Base-by-base conservation (phyloP, 2,888 invertebrate species). In the Nomada goodeniana region DNA sequence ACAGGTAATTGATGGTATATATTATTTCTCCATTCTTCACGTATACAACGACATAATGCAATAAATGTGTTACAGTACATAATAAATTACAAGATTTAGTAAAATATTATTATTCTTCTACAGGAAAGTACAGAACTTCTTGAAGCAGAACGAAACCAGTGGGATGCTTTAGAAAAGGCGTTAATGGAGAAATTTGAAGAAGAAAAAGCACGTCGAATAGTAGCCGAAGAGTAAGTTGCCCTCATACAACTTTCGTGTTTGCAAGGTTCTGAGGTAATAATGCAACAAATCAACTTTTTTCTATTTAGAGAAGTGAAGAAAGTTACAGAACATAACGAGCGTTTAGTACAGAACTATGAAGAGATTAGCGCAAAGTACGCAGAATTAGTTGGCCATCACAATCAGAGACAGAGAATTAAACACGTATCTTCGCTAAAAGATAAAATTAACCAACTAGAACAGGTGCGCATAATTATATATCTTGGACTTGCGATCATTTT, bases 361-460 rank as follows among this genome's bases (percentile, higher is more conserved):
- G 94, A 95, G 77, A 92, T 96, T 68, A 94, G 94, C 18, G 91
- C 94, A 64, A 95, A 96, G 86, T 96, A 96, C 89, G 95, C 95
- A 2, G 94, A 95, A 80, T 91, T 95, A 69, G 92, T 96, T n/a
- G 96, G 96, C 0, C 96, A 96, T 88, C 95, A 96, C 85, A 96
- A 96, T 91, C 95, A 95, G 84, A 95, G 95, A 86, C 96, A 96
- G 91, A 96, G 95, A 91, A 95, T 96, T 67, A 95, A 95, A 77
- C 95, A 96, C 88, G 88, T 95, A 29, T 89, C 91, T 2, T 94
- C 94, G 81, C 85, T 95, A 29, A 95, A 95, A 89, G 91, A 92
- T 26, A 94, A 94, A 87, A 94, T 94, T 64, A 84, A 64, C 42
- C 94, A 94, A 82, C 88, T 95, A 57, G 91, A 93, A 85, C 94